Evolutionary conservation across 2,888 invertebrate species (phyloP), one percentile per base, ranked within the genome.

Genomic region (Celastrina argiolus): DNA sequence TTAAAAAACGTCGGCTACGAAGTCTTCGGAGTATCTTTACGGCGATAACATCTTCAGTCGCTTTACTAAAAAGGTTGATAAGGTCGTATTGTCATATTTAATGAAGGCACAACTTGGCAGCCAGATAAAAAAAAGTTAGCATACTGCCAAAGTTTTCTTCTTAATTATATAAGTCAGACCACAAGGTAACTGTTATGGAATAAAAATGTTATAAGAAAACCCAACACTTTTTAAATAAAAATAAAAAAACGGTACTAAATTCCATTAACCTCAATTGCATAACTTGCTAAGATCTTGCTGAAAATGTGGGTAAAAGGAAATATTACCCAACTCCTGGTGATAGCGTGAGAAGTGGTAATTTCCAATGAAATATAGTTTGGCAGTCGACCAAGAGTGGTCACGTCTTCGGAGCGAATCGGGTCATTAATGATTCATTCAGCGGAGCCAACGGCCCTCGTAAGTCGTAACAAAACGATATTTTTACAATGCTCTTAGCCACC

Each of bases 331-430:
- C 36, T 61, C 39, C 39, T 36, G 22, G 51, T 51, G 61, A 61
- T 61, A 61, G 61, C 61, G 61, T 61, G 61, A 61, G 61, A 36
- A 61, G 61, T 61, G 18, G 61, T 61, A 61, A 61, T 61, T 61
- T 39, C 61, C 61, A 61, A 61, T 61, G 39, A 61, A 61, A 61
- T 61, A 61, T 61, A 61, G 61, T 61, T 59, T 68, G 66, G 66
- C 68, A 63, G 45, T 18, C 59, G 34, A 66, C 68, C 68, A 68
- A 68, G 63, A 36, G 45, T 64, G 42, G 65, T 66, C 65, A 65
- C 63, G 31, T 22, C 58, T 56, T 34, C 45, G 51, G 51, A 56
- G 31, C 42, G 51, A 64, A 56, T 41, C 42, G 18, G 42, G 66
- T 66, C 66, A 41, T 51, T 31, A 64, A 8, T 56, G 64, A 66